Percentiles rank a stretch among this genome's conserved stretches.
These are phyloP conservation scores for Scomber colias DNA, from an alignment of 2,113 vertebrate species.

Conservation along the genomic window DNA sequence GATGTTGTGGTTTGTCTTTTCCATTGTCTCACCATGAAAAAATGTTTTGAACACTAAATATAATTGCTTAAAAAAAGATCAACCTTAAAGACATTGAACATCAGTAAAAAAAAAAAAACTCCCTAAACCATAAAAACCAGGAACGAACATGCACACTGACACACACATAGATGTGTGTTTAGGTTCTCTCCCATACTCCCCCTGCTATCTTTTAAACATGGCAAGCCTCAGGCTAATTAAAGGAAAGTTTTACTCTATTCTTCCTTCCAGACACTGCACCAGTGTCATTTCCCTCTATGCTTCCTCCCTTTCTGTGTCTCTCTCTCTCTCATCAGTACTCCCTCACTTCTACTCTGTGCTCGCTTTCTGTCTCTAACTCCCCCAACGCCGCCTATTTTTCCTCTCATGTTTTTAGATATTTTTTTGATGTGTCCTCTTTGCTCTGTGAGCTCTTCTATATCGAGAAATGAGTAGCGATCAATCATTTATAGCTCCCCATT, in stretches of 20 bases:
- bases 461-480: conserved; percentile 60
- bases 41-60: neutral
- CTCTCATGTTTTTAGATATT: conserved; percentile 49
- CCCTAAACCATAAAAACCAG: conserved; percentile 4
- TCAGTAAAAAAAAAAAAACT: conserved; percentile 21
- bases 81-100: neutral
- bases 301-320: too few species aligned
- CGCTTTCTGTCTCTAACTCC: conserved; percentile 25
- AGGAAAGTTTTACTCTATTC: conserved; percentile 54
- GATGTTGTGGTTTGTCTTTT: neutral
- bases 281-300: conserved; percentile 45
- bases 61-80: neutral
- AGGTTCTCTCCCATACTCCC: conserved; percentile 32
- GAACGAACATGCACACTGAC: conserved; percentile 3
- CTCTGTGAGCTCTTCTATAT: conserved; percentile 34
- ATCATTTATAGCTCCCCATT: conserved; percentile 68
- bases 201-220: conserved; percentile 51
- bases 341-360: conserved; percentile 18
- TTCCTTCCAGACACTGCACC: conserved; percentile 32
- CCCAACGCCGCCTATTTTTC: conserved; percentile 9
- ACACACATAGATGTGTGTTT: conserved; percentile 26
- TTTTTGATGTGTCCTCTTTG: conserved; percentile 52
- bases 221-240: conserved; percentile 66
- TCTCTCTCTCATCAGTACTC: neutral
- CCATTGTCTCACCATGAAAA: neutral